Percentiles rank a stretch among this genome's conserved stretches.
Conservation (phyloP, 2,888 invertebrate genomes). For the Diloba caeruleocephala region DNA sequence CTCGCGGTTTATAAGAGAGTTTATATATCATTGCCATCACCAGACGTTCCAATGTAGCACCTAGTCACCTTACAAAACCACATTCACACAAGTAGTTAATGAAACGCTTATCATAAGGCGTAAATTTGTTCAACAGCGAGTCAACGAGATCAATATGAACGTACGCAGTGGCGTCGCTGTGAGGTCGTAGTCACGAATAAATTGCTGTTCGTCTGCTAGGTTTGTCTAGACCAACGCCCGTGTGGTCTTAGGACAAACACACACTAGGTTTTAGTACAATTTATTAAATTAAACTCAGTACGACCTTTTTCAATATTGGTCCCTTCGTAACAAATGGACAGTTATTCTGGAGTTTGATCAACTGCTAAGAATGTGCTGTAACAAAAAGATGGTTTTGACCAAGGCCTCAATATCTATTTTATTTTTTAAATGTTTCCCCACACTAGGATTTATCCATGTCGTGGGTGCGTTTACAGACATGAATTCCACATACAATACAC, state of each 20-base stretch:
- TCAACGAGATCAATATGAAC: slow-evolving; percentile 61
- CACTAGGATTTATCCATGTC: no score
- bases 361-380: not conserved
- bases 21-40: not conserved
- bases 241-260: slow-evolving; percentile 45
- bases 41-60: not conserved
- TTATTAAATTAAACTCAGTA: not conserved
- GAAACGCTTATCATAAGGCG: slow-evolving; percentile 25
- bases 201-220: slow-evolving; percentile 53
- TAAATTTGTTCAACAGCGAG: slow-evolving; percentile 28
- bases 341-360: no score
- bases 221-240: slow-evolving; percentile 45
- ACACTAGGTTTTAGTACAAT: slow-evolving; percentile 21
- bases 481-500: no score
- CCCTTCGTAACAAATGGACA: no score
- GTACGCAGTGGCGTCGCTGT: slow-evolving; percentile 51
- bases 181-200: slow-evolving; percentile 59
- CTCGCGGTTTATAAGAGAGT: no score
- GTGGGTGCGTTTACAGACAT: no score
- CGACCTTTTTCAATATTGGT: no score
- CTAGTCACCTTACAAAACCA: not conserved
- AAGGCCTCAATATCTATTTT: no score
- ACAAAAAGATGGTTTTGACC: no score
- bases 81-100: slow-evolving; percentile 29
- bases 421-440: no score